Base-by-base conservation (phyloP, 2,888 invertebrate genomes). In the Argyresthia albistria region DNA sequence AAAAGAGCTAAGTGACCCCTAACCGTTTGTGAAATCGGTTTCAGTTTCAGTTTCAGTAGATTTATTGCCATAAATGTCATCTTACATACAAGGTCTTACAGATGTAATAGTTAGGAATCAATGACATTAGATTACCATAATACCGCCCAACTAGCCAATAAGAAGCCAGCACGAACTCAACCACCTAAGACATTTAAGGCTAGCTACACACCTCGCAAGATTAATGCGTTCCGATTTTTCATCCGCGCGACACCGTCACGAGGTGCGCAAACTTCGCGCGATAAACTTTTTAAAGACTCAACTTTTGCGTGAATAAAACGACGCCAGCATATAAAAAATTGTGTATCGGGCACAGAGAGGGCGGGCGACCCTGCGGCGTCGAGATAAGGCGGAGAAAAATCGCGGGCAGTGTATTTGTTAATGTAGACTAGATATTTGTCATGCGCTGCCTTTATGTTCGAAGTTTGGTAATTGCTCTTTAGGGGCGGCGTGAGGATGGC, bases 241-340 rank as follows among this genome's bases (percentile, higher is more conserved):
- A 86, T 79, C 66, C 68, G 66, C 67, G 73, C 67, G 72, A 65
- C 72, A 67, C 69, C 66, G 63, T 49, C 52, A 43, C 68, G 71
- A 77, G 80, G 81, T 81, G 76, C 70, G 77, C 80, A 64, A 80
- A 82, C 76, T 80, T 80, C 73, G 67, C 66, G 65, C 72, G 84
- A 84, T 86, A 82, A 84, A 87, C 82, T 86, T 87, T 69, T 86
- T 84, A 86, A 86, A 83, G 82, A 87, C 83, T 84, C 76, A 73
- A 79, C 71, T 81, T 73, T 69, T 66, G 63, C 66, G 65, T 66
- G 70, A 67, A 67, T 78, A 83, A 83, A 82, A 83, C 82, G 74
- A n/a, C 68, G 66, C 73, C 84, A 14, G 35, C 35, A 25, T 39
- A 46, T 52, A 82, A 86, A 86, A 87, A 84, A 86, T 83, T 82